Percentiles rank a stretch among this genome's conserved stretches.
Conservation (phyloP, 2,888 invertebrate genomes). For the Hedychridium roseum region DNA sequence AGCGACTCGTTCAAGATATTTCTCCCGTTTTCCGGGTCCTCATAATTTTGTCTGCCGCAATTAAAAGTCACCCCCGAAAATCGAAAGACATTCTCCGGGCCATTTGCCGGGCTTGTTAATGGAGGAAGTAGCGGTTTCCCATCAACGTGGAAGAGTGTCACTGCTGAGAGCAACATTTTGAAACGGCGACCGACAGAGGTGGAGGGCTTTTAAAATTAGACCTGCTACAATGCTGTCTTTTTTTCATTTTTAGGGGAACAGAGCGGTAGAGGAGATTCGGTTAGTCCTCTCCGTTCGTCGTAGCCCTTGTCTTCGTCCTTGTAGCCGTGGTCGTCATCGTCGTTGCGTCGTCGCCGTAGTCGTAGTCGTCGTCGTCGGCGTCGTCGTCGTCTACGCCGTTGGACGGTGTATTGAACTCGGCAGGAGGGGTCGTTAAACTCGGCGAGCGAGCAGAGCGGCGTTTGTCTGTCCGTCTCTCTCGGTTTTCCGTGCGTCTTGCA, state of each 20-base stretch:
- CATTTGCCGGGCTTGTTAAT: too few species aligned
- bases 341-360: not conserved
- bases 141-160: too few species aligned
- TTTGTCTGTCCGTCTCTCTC: constrained; percentile 15
- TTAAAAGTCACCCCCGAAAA: too few species aligned
- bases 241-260: constrained; percentile 8
- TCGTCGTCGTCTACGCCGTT: constrained; percentile 5
- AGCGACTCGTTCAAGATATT: too few species aligned
- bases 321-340: not conserved
- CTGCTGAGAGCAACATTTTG: too few species aligned
- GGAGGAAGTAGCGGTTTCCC: too few species aligned
- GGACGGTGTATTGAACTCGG: constrained; percentile 61
- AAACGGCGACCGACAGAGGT: too few species aligned
- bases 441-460: constrained; percentile 12
- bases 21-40: too few species aligned
- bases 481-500: constrained; percentile 32
- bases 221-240: constrained; percentile 7
- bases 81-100: too few species aligned
- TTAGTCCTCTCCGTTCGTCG: not conserved
- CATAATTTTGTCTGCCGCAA: too few species aligned
- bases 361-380: not conserved
- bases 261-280: too few species aligned
- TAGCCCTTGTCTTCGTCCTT: not conserved
- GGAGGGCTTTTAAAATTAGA: too few species aligned
- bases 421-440: constrained; percentile 58